Percentiles rank a stretch among this genome's conserved stretches.
phyloP scores from a whole-genome alignment of 2,797 vertebrate species.

The Antennarius maculatus region DNA sequence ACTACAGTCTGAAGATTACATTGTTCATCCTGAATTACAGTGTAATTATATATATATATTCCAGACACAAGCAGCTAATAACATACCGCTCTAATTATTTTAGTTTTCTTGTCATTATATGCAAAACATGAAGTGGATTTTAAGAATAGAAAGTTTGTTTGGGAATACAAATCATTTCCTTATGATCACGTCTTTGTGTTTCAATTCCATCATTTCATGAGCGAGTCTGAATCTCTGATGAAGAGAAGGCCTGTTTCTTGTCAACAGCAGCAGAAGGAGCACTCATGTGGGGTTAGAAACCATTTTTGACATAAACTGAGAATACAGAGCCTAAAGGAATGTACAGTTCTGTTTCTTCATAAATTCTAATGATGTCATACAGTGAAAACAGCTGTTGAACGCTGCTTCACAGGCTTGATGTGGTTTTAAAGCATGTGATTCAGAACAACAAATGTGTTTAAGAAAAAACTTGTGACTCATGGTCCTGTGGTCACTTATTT shows the following conservation, averaged over 20 bases:
- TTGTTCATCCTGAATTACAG: no score
- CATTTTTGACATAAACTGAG: slow-evolving; percentile 18
- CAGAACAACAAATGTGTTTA: slow-evolving; percentile 14
- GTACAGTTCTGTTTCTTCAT: slow-evolving; percentile 3
- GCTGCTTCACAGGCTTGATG: background rate
- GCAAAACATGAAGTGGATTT: background rate
- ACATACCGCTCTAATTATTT: background rate
- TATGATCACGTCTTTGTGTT: background rate
- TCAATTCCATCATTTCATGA: background rate
- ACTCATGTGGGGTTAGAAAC: background rate
- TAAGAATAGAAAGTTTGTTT: background rate
- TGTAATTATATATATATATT: no score
- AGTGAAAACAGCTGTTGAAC: slow-evolving; percentile 3
- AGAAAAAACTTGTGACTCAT: slow-evolving; percentile 23
- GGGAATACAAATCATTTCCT: background rate
- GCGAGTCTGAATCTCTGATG: slow-evolving; percentile 2
- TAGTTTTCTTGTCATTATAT: background rate
- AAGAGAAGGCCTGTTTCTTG: slow-evolving; percentile 6
- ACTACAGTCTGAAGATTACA: no score
- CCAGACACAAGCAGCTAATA: background rate
- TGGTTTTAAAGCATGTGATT: slow-evolving; percentile 38
- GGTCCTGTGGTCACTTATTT: slow-evolving; percentile 16
- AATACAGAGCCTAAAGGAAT: background rate
- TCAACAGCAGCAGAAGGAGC: background rate
- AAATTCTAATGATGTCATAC: background rate